These are phyloP conservation scores for Baronia brevicornis DNA, from an alignment of 2,888 invertebrate genomes.

Conservation along the genomic window DNA sequence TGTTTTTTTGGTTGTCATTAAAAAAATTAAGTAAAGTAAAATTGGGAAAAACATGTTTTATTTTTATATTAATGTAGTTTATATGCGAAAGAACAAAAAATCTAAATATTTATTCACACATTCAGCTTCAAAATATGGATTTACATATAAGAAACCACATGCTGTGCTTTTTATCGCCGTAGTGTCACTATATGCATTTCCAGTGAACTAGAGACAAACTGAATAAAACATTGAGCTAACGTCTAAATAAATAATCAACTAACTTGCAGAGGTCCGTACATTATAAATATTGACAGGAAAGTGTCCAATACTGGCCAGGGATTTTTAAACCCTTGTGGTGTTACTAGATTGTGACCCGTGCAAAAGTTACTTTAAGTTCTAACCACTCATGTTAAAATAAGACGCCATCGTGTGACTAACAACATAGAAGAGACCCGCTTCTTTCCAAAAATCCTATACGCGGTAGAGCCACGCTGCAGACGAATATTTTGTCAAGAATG, in stretches of 20 bases:
- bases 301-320: constrained; percentile 33
- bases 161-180: not conserved
- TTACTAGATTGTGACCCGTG: constrained; percentile 18
- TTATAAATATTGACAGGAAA: constrained; percentile 16
- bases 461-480: too few species aligned
- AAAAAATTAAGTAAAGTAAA: too few species aligned
- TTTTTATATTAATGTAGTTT: too few species aligned
- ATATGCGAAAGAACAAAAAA: too few species aligned
- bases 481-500: too few species aligned
- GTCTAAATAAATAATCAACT: constrained; percentile 42
- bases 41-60: too few species aligned
- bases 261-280: constrained; percentile 29
- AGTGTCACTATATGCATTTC: constrained; percentile 1
- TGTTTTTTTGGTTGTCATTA: too few species aligned
- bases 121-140: constrained; percentile 4
- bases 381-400: too few species aligned
- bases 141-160: not conserved
- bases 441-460: too few species aligned
- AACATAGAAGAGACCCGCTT: too few species aligned
- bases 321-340: constrained; percentile 34
- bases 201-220: constrained; percentile 1
- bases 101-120: constrained; percentile 4
- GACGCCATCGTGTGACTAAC: too few species aligned
- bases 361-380: constrained; percentile 14
- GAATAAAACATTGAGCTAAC: constrained; percentile 38